Evolutionary conservation across 2,113 vertebrate genomes (phyloP), one percentile per base, ranked within the genome.

Genomic region (Euleptes europaea): DNA sequence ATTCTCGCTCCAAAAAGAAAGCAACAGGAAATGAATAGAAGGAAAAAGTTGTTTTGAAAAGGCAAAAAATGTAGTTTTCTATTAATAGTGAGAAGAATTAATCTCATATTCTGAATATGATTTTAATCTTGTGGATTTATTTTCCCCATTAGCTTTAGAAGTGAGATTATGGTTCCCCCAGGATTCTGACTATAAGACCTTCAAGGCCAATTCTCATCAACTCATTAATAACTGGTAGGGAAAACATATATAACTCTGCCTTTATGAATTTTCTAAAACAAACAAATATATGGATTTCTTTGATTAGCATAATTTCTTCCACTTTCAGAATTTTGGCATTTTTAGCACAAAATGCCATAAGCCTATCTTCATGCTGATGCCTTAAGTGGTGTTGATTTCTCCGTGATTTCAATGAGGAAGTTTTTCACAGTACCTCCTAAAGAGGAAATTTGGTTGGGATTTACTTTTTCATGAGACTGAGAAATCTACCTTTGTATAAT

Each of bases 31-130:
- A 66, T n/a, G 0, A 1, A 10, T 23, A 26, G n/a, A 72, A 23
- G n/a, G 31, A 0, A 42, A 15, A 65, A 7, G 60, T 42, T 1
- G 51, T 65, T 1, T 23, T 38, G 5, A 49, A 80, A 26, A 38
- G 49, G 35, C 17, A n/a, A 76, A 12, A 47, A 74, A 67, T 31
- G 40, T 19, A 4, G 8, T 31, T 78, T 33, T 0, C 0, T 69
- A 88, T 0, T 0, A 0, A 17, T 7, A 60, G 57, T 19, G 57
- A 1, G 33, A 42, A 13, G 13, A 40, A 54, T 49, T 19, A 40
- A 8, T 73, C 60, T 40, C 14, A 42, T n/a, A 73, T 13, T 63
- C 76, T 8, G 79, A 60, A 42, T 2, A 21, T 3, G 33, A 63
- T 12, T 47, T 19, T 69, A 78, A 23, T 78, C 28, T 66, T 54